Evolutionary conservation across 2,888 invertebrate species (phyloP).

Genomic region (Agriotes lineatus): DNA sequence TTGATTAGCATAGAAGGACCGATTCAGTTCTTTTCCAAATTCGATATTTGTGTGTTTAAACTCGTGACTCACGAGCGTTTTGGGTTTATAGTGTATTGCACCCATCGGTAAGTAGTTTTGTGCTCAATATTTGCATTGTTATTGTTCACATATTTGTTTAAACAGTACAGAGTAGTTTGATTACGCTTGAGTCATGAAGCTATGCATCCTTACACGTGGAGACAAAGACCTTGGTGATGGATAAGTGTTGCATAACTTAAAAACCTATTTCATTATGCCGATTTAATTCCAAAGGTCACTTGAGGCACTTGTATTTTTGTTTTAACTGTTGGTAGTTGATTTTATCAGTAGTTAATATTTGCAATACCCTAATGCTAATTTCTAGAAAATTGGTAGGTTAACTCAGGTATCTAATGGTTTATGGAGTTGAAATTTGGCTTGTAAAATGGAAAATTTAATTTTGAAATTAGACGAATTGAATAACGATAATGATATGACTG

Average conservation of each 20-base stretch:
- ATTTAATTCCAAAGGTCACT: slow-evolving; percentile 28
- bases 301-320: slow-evolving; percentile 15
- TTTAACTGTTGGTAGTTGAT: slow-evolving; percentile 2
- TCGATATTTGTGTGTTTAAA: too few relatives aligned
- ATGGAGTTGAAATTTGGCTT: too few relatives aligned
- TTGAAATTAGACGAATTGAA: too few relatives aligned
- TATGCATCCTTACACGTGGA: slow-evolving; percentile 35
- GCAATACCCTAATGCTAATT: background rate
- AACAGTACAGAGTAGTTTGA: background rate
- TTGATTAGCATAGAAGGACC: too few relatives aligned
- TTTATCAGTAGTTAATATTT: background rate
- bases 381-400: too few relatives aligned
- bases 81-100: background rate
- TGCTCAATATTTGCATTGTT: background rate
- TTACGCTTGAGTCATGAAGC: slow-evolving; percentile 25
- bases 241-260: slow-evolving; percentile 33
- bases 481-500: too few relatives aligned
- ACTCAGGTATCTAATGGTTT: too few relatives aligned
- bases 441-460: too few relatives aligned
- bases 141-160: too few relatives aligned
- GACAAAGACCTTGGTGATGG: slow-evolving; percentile 31
- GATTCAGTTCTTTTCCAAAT: too few relatives aligned
- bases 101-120: background rate
- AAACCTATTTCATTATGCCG: slow-evolving; percentile 32
- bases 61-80: too few relatives aligned